phyloP scores from a whole-genome alignment of 2,888 invertebrate genomes.

The Drosophila longiperda region DNA sequence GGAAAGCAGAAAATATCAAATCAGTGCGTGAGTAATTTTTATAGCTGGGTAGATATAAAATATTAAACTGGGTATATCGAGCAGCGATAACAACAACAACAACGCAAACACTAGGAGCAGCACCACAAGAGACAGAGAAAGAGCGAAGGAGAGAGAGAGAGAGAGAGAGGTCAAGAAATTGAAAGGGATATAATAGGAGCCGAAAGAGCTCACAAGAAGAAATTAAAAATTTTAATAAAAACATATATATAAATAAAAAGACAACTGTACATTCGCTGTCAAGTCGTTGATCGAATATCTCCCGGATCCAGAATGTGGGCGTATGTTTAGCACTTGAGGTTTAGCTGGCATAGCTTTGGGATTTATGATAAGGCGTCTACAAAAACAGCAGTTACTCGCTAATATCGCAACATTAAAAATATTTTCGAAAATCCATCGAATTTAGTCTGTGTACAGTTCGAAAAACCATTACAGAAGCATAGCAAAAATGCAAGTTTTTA shows the following conservation, averaged over 20 bases:
- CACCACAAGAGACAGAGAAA: conserved; percentile 8
- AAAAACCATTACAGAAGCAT: background rate
- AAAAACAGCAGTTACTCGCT: background rate
- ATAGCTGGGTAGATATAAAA: conserved; percentile 19
- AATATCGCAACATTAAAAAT: background rate
- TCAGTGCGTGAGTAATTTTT: conserved; percentile 43
- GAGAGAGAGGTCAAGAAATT: background rate
- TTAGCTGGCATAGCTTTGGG: conserved; percentile 34
- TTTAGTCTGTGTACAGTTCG: background rate
- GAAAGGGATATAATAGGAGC: background rate
- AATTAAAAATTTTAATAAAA: background rate
- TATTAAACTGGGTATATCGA: conserved; percentile 25
- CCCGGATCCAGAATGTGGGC: conserved; percentile 52
- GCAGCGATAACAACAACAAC: conserved; percentile 32
- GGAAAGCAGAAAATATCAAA: conserved; percentile 57
- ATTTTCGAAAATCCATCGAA: conserved; percentile 1
- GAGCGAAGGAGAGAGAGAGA: background rate
- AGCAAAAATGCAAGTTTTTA: background rate
- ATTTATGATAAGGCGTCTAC: conserved; percentile 33
- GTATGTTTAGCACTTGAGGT: conserved; percentile 54
- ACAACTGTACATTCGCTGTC: background rate
- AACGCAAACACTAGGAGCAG: conserved; percentile 33
- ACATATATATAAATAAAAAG: background rate
- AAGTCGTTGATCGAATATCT: background rate
- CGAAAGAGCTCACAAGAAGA: conserved; percentile 1